Base-by-base conservation (phyloP, 2,797 vertebrate genomes). In the Rhynchonycteris naso region DNA sequence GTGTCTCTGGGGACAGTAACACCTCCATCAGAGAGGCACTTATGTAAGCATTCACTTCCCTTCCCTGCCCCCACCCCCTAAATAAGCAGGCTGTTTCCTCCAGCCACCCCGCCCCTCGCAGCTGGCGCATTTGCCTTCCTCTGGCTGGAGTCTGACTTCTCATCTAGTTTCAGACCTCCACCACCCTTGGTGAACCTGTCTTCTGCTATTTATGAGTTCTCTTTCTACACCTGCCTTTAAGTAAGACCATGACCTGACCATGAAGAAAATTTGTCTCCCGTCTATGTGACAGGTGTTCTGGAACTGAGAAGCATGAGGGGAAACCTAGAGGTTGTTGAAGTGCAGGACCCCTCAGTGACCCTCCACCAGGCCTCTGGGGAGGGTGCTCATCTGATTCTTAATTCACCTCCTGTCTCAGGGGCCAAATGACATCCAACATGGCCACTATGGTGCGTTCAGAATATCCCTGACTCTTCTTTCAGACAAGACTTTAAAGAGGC, bases 31-130 rank as follows among this genome's bases (percentile, higher is more conserved):
- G 38, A 86, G 58, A 84, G 33, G 52, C 2, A 11, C 52, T 82
- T 88, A 47, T n/a, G 26, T 76, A 47, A 90, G 50, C 50, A 24
- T 8, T 59, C 10, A 22, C 79, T 89, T 69, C 94, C 86, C 91
- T 65, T 58, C 54, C 56, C 56, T 33, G 61, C 13, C 30, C 50
- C 65, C 24, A 47, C 38, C 30, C 78, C 19, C 69, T 88, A 76
- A 84, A 59, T 47, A 93, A 91, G 65, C 74, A 78, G 33, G 43
- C 86, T 24, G 38, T 26, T 80, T 84, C 74, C 89, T 72, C 63
- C 10, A 50, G 56, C 63, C 4, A 26, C 47, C 35, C 56, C 26
- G 7, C 24, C 72, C 13, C 26, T n/a, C 5, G 1, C 43, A 15
- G 18, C 69, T 35, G 54, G 85, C 54, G 68, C 82, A 66, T 43